A percentile compares a stretch with the other conserved stretches of the same genome.
These are phyloP conservation scores for Mythimna loreyi DNA, from an alignment of 2,888 invertebrate genomes.

Conservation along the genomic window DNA sequence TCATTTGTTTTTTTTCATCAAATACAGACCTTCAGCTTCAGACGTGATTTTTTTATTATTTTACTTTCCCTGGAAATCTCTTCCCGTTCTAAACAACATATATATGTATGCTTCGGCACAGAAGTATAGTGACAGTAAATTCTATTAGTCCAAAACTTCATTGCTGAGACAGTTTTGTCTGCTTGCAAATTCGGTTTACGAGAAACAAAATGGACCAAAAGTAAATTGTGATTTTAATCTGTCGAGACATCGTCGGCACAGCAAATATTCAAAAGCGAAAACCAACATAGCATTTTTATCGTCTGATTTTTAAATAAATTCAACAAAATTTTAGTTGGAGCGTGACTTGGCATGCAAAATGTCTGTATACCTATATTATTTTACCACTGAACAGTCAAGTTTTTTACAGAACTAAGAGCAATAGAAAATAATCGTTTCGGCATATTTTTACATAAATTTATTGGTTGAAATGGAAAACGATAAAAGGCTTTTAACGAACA, in stretches of 20 bases:
- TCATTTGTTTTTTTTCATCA: too few relatives aligned
- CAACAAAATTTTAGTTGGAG: slow-evolving; percentile 62
- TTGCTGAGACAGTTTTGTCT: slow-evolving; percentile 1
- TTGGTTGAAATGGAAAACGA: slow-evolving; percentile 58
- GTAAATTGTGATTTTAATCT: slow-evolving; percentile 61
- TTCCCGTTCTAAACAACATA: too few relatives aligned
- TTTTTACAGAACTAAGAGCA: slow-evolving; percentile 56
- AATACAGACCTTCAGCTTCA: too few relatives aligned
- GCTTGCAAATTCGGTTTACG: slow-evolving; percentile 22
- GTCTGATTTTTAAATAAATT: slow-evolving; percentile 66
- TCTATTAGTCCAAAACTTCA: slow-evolving; percentile 26
- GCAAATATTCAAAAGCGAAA: slow-evolving; percentile 59
- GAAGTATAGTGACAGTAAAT: slow-evolving; percentile 14
- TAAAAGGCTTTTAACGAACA: slow-evolving; percentile 66
- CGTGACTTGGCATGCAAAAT: slow-evolving; percentile 66
- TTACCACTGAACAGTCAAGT: slow-evolving; percentile 58
- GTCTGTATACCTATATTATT: slow-evolving; percentile 56
- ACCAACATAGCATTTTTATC: slow-evolving; percentile 60
- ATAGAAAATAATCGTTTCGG: slow-evolving; percentile 60
- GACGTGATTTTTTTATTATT: too few relatives aligned
- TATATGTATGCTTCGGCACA: slow-evolving; percentile 7
- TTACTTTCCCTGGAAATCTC: too few relatives aligned
- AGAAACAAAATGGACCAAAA: slow-evolving; percentile 49
- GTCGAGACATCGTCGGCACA: slow-evolving; percentile 45
- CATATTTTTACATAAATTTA: slow-evolving; percentile 65